Evolutionary conservation across 1,140 invertebrate species (phyloP).

Genomic region (Sarcophaga bullata): DNA sequence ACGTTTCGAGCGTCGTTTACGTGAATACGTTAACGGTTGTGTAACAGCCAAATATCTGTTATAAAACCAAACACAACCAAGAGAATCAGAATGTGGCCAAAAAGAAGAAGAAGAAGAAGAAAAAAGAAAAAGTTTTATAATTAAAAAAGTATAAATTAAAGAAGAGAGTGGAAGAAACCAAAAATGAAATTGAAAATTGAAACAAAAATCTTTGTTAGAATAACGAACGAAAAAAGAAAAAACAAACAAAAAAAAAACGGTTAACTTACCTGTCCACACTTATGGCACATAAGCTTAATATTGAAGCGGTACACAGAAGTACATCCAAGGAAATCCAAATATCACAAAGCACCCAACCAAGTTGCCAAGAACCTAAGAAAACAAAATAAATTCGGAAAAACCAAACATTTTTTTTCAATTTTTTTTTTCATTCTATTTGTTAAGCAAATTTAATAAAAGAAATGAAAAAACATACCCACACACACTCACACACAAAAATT

Average conservation of each 20-base stretch:
- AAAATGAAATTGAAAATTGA: neutral
- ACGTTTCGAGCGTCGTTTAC: slow-evolving; percentile 79
- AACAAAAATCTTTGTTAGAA: neutral
- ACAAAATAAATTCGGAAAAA: slow-evolving; percentile 37
- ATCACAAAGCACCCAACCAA: slow-evolving; percentile 82
- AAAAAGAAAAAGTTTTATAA: slow-evolving; percentile 30
- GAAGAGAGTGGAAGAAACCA: neutral
- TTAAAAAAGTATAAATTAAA: neutral
- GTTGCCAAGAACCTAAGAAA: slow-evolving; percentile 76
- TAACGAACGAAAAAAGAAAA: neutral
- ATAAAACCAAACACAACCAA: neutral
- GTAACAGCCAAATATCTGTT: slow-evolving; percentile 84
- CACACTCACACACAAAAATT: neutral
- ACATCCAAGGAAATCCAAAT: slow-evolving; percentile 95
- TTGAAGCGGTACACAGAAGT: slow-evolving; percentile 87
- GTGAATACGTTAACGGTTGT: slow-evolving; percentile 82
- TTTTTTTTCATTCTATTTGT: neutral
- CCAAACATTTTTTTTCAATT: neutral
- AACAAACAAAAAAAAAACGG: no score
- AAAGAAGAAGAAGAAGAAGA: neutral
- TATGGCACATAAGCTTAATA: slow-evolving; percentile 83
- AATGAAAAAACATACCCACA: neutral
- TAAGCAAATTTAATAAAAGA: neutral
- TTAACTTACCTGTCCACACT: slow-evolving; percentile 75
- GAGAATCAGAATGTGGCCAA: neutral